Base-by-base conservation (phyloP, 2,113 vertebrate genomes). In the Poicephalus meyeri region DNA sequence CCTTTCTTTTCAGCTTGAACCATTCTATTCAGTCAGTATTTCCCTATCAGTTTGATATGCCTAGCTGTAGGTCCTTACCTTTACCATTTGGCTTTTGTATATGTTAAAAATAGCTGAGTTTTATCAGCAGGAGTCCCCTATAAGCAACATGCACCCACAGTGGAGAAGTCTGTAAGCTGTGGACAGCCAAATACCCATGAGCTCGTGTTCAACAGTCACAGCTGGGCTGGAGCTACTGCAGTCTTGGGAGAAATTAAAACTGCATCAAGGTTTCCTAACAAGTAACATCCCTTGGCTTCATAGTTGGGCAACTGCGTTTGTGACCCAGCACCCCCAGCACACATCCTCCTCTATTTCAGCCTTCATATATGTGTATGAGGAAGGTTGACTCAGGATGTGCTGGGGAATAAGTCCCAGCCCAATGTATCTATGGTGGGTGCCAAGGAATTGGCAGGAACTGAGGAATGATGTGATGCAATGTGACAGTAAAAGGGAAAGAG, bases 401-500 rank as follows among this genome's bases (percentile, higher is more conserved):
- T 86, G 70, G 76, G 84, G 25, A 87, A 80, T 93, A 81, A 88
- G 76, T 60, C 90, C 94, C 94, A 91, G 91, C 6, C 84, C 11
- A 5, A 64, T 19, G 88, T 61, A 42, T 8, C 86, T 84, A 33
- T 9, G 46, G 93, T 44, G 91, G 52, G 58, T 86, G 91, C 89
- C 33, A 73, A 72, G 80, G 85, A 91, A 95, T 63, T 88, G 56
- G 56, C 56, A 58, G 56, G 56, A 58, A 58, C n/a, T 58, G 33
- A 58, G 33, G n/a, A 58, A 58, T 58, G 91, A 92, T 89, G 92
- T 37, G 39, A 85, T 8, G 81, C 16, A 68, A 81, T 93, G 85
- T 88, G 96, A 95, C 96, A 97, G 97, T 71, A 91, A 88, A 94
- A 97, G 89, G 89, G 95, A 90, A 91, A 71, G 70, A 89, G 80